Evolutionary conservation across 2,888 invertebrate genomes (phyloP).

Genomic region (Hirtodrosophila cameraria): DNA sequence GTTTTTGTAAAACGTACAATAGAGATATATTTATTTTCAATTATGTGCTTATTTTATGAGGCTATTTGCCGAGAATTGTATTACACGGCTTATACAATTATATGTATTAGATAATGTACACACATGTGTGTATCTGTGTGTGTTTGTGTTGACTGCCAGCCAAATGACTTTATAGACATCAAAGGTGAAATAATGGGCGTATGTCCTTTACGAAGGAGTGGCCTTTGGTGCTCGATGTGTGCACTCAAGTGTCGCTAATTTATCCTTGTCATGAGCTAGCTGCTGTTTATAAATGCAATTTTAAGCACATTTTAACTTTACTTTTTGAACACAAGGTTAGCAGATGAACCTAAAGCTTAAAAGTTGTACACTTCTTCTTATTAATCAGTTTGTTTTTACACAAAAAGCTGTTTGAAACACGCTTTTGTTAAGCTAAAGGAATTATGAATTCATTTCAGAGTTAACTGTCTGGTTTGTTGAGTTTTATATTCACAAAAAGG

Average conservation of each 20-base stretch:
- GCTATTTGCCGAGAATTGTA: conserved; percentile 9
- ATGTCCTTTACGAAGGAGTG: conserved; percentile 1
- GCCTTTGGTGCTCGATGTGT: conserved; percentile 23
- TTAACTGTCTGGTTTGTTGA: too few species aligned
- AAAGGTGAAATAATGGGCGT: conserved; percentile 25
- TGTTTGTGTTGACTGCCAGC: conserved; percentile 15
- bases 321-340: too few species aligned
- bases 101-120: conserved; percentile 1
- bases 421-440: too few species aligned
- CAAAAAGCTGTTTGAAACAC: too few species aligned
- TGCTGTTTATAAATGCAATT: conserved; percentile 18
- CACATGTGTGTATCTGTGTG: too few species aligned
- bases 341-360: too few species aligned
- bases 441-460: too few species aligned
- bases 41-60: conserved; percentile 17
- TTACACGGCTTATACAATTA: conserved; percentile 33
- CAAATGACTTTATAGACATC: conserved; percentile 27
- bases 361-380: too few species aligned
- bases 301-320: conserved; percentile 3
- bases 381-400: too few species aligned
- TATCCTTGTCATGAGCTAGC: conserved; percentile 38
- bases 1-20: background rate
- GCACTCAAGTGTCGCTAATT: conserved; percentile 54
- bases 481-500: too few species aligned
- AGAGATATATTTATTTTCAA: conserved; percentile 15